Percentiles rank a stretch among this genome's conserved stretches.
phyloP scores from a whole-genome alignment of 2,113 vertebrate species.

The Leucopternis melanops region DNA sequence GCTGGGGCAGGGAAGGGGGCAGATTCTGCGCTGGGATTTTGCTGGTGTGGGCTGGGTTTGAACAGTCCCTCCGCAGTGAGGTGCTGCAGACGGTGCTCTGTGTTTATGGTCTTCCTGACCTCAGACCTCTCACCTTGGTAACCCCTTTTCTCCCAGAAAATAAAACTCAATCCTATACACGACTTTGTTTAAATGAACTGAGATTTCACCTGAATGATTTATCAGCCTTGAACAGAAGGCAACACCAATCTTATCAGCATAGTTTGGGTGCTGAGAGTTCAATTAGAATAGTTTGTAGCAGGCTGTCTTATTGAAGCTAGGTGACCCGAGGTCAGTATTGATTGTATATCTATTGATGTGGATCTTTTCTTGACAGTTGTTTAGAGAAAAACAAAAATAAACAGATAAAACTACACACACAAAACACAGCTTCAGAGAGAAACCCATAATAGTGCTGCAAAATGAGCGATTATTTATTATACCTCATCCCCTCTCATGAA shows the following conservation, averaged over 20 bases:
- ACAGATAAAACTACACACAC: background rate
- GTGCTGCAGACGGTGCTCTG: background rate
- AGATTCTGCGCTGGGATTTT: background rate
- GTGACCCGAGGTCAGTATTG: background rate
- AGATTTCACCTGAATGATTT: conserved; percentile 13
- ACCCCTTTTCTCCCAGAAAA: background rate
- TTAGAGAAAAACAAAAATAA: background rate
- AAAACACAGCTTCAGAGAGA: background rate
- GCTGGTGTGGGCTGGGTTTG: background rate
- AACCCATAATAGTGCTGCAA: background rate
- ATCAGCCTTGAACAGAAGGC: conserved; percentile 16
- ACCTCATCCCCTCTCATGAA: background rate
- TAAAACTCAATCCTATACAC: background rate
- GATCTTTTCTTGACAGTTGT: background rate
- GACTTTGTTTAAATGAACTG: background rate
- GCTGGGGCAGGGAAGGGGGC: background rate
- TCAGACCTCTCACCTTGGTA: background rate
- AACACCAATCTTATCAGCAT: background rate
- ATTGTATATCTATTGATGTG: background rate
- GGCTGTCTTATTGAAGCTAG: background rate
- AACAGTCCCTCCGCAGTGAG: background rate
- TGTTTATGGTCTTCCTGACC: background rate
- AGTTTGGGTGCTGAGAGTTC: background rate
- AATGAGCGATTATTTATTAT: background rate
- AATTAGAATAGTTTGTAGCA: background rate